Evolutionary conservation across 1,140 invertebrate species (phyloP), one percentile per base, ranked within the genome.

Genomic region (Archivesica marissinica): DNA sequence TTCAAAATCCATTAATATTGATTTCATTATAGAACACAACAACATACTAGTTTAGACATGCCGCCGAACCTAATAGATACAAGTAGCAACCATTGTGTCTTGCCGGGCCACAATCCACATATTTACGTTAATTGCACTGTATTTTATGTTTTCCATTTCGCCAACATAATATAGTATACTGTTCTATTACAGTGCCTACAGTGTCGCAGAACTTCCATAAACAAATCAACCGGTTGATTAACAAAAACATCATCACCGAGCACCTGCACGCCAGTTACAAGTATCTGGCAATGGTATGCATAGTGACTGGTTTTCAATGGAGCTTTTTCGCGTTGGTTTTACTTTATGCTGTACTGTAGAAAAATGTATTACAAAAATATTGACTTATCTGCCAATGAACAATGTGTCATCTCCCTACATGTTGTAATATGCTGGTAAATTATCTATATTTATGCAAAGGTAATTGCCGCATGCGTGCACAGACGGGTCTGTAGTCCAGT

Each of bases 201-300:
- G 50, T 83, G 9, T 41, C 39, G 17, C 70, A 74, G 23, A 83
- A 83, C 25, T 33, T 44, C 7, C 2, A 75, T 41, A 7, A 20
- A n/a, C 15, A 70, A 2, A 23, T 75, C 9, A n/a, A 38, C 54
- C 28, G 50, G 4, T 30, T 39, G 35, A 74, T 83, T 20, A 54
- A 70, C 52, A 81, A 81, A 28, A n/a, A 39, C 0, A 13, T 83
- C 2, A 47, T 83, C 23, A 2, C 11, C 9, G 11, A 44, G 6
- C 70, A 75, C 38, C 35, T 84, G 23, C 38, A 72, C 6, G 75
- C 76, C 66, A 80, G 80, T 30, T 85, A 84, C 56, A 61, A 78
- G 33, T 87, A 77, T 41, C 66, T 85, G 9, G 41, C 47, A 17
- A 87, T 87, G 86, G 86, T 87, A 66, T 74, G 41, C 52, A 23